These are phyloP conservation scores for Zoanthus solanderi DNA, from an alignment of 92 coral and sea anemone genomes.

Conservation along the genomic window DNA sequence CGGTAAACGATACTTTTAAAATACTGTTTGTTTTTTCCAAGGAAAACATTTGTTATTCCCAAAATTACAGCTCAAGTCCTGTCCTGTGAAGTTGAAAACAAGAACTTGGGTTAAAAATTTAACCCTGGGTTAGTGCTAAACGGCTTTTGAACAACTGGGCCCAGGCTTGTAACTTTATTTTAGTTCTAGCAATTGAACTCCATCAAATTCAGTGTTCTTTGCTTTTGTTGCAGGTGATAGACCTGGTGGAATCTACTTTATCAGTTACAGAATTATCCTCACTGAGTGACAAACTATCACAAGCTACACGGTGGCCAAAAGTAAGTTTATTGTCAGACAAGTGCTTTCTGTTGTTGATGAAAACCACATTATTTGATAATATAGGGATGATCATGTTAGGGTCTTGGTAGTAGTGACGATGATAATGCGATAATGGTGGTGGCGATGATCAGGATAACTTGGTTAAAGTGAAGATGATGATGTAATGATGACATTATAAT, in stretches of 20 bases:
- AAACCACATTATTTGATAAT: background rate
- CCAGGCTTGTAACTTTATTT: background rate
- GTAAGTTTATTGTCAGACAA: background rate
- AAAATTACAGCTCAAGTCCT: no score
- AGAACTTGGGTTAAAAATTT: no score
- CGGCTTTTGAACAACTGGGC: background rate
- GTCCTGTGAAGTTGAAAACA: no score
- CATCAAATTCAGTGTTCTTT: background rate
- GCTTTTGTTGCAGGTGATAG: constrained; percentile 54
- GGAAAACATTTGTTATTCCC: no score
- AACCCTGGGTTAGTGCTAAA: no score
- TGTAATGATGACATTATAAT: no score
- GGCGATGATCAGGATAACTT: background rate
- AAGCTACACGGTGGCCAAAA: constrained; percentile 27
- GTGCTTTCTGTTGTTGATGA: background rate
- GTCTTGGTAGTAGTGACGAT: background rate
- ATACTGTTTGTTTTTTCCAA: no score
- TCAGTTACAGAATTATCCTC: constrained; percentile 63
- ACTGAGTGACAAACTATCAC: constrained; percentile 61
- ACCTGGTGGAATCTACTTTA: constrained; percentile 76
- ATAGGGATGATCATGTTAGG: background rate
- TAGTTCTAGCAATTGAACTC: background rate
- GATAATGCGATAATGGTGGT: background rate
- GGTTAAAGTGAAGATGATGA: background rate
- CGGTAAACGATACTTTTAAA: no score